A percentile compares a stretch with the other conserved stretches of the same genome.
Evolutionary conservation across 2,797 vertebrate genomes (phyloP).

Genomic region (Melanotaenia pygmaea): DNA sequence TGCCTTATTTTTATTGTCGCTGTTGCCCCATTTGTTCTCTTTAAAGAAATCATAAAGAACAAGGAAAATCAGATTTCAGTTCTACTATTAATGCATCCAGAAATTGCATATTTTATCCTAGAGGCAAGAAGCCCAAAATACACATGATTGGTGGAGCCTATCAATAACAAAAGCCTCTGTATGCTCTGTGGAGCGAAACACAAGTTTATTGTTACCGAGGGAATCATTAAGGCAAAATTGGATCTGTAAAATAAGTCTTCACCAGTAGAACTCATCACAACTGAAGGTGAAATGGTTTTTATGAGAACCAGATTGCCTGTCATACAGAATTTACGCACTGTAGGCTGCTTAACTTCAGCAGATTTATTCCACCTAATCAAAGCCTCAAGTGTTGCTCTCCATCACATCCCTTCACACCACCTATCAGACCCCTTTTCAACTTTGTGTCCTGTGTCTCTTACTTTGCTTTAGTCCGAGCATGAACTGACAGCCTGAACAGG

Average conservation of each 20-base stretch:
- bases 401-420: constrained; percentile 9
- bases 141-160: constrained; percentile 1
- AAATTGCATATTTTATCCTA: not conserved
- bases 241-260: constrained; percentile 34
- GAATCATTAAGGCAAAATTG: constrained; percentile 41
- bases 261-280: constrained; percentile 4
- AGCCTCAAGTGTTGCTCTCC: constrained; percentile 16
- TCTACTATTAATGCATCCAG: not conserved
- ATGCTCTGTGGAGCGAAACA: constrained; percentile 14
- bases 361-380: constrained; percentile 4
- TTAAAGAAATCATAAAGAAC: not conserved
- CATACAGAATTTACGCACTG: constrained; percentile 12
- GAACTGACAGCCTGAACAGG: constrained; percentile 28
- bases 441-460: constrained; percentile 4
- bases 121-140: not conserved
- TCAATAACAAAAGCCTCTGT: constrained; percentile 12
- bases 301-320: constrained; percentile 14
- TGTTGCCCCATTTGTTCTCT: no score
- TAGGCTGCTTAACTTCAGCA: not conserved
- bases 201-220: constrained; percentile 17
- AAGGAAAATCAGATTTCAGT: not conserved
- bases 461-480: not conserved
- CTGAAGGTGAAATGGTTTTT: constrained; percentile 22
- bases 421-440: not conserved
- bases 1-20: no score